Conservation (phyloP, 2,113 vertebrate genomes). For the Hepsetus odoe region DNA sequence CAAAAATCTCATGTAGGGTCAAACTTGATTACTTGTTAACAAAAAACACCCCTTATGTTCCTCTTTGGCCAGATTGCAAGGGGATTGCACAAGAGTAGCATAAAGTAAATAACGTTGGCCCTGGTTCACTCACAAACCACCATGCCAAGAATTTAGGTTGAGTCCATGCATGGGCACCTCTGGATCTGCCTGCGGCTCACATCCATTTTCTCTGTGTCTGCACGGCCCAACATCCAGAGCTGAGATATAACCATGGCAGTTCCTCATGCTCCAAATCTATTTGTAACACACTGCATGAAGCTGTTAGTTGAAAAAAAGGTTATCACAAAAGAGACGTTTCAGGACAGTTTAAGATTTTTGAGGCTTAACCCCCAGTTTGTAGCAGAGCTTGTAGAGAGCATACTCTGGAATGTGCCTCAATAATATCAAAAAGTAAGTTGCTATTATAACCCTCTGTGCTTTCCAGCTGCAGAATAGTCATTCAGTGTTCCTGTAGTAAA, state of each 20-base stretch:
- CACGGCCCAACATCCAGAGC: not conserved
- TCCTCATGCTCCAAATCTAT: constrained; percentile 35
- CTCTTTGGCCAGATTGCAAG: constrained; percentile 1
- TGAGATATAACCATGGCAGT: constrained; percentile 33
- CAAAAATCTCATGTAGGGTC: not conserved
- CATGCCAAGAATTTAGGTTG: constrained; percentile 33
- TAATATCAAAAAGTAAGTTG: not conserved
- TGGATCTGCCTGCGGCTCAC: constrained; percentile 38
- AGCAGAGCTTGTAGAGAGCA: not conserved
- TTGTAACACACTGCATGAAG: constrained; percentile 27
- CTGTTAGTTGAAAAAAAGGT: constrained; percentile 12
- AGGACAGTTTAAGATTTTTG: constrained; percentile 27
- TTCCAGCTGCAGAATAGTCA: not conserved
- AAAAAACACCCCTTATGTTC: not conserved
- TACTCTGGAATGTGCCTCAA: not conserved
- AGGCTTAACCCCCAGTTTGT: constrained; percentile 33
- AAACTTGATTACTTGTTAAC: not conserved
- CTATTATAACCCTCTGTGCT: not conserved
- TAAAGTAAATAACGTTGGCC: constrained; percentile 34
- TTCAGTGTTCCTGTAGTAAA: not conserved
- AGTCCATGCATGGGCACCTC: constrained; percentile 33
- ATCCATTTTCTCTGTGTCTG: constrained; percentile 1
- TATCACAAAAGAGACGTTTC: constrained; percentile 18
- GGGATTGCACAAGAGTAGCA: not conserved
- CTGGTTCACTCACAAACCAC: constrained; percentile 6